These are phyloP conservation scores for Rhingia campestris DNA, from an alignment of 2,888 invertebrate species.

Conservation along the genomic window DNA sequence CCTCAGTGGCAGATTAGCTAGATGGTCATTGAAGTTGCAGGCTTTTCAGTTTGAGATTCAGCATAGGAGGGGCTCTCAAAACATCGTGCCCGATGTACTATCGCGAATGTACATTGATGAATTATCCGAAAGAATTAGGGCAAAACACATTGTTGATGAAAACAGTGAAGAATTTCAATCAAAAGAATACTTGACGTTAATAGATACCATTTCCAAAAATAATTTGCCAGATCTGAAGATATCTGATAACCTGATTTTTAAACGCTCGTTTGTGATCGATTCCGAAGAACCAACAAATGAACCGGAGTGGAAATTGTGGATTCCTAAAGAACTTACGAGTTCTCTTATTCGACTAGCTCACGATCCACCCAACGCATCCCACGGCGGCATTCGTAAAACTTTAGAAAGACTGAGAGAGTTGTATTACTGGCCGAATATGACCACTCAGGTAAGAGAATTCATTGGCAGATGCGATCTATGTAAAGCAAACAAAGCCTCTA, in stretches of 20 bases:
- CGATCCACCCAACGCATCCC: not conserved
- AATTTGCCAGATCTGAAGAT: slow-evolving; percentile 45
- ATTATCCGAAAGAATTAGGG: not conserved
- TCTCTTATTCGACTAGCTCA: slow-evolving; percentile 1
- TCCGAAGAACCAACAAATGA: not conserved
- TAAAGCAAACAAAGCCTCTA: slow-evolving; percentile 41
- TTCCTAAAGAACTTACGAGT: slow-evolving; percentile 31
- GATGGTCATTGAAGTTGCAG: slow-evolving; percentile 73
- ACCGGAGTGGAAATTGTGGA: slow-evolving; percentile 9
- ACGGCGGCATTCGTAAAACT: slow-evolving; percentile 58
- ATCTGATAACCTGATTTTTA: slow-evolving; percentile 45
- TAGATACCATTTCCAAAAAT: not conserved
- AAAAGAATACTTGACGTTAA: slow-evolving; percentile 6
- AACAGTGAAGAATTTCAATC: slow-evolving; percentile 13
- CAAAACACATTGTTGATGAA: not conserved
- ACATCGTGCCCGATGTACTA: slow-evolving; percentile 75
- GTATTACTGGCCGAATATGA: slow-evolving; percentile 73
- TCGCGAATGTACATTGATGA: slow-evolving; percentile 48
- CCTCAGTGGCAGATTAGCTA: slow-evolving; percentile 62
- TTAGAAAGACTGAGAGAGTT: slow-evolving; percentile 21
- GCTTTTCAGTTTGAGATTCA: slow-evolving; percentile 61
- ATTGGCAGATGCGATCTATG: slow-evolving; percentile 29
- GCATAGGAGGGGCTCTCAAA: slow-evolving; percentile 56
- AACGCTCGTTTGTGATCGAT: slow-evolving; percentile 13
- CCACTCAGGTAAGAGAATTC: slow-evolving; percentile 30